Evolutionary conservation across 2,888 invertebrate species (phyloP).

Genomic region (Noctua comes): DNA sequence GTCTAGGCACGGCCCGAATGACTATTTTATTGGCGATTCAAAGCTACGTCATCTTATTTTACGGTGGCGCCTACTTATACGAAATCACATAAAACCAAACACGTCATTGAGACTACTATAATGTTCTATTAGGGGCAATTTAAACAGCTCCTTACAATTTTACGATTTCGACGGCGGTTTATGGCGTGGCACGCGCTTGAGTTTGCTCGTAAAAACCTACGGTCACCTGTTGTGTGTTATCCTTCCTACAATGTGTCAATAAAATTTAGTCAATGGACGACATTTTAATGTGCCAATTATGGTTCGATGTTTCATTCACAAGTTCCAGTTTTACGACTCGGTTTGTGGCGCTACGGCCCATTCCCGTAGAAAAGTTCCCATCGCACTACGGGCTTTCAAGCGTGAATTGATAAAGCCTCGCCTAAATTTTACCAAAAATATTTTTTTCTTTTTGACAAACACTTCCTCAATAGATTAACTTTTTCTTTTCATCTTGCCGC

Average conservation of each 20-base stretch:
- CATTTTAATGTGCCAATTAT: slow-evolving; percentile 86
- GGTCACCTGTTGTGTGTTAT: slow-evolving; percentile 88
- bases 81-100: slow-evolving; percentile 84
- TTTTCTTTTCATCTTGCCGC: slow-evolving; percentile 45
- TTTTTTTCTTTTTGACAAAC: slow-evolving; percentile 42
- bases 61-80: slow-evolving; percentile 78
- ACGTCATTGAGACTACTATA: slow-evolving; percentile 83
- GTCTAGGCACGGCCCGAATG: slow-evolving; percentile 66
- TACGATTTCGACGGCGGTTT: slow-evolving; percentile 84
- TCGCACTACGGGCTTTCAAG: slow-evolving; percentile 40
- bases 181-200: slow-evolving; percentile 81
- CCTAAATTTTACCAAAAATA: slow-evolving; percentile 41
- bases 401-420: slow-evolving; percentile 57
- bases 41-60: slow-evolving; percentile 73
- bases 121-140: slow-evolving; percentile 85
- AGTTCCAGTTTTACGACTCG: slow-evolving; percentile 76
- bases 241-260: slow-evolving; percentile 82
- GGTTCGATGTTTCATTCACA: slow-evolving; percentile 83
- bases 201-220: slow-evolving; percentile 85
- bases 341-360: slow-evolving; percentile 68
- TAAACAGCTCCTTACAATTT: slow-evolving; percentile 84
- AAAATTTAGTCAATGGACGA: slow-evolving; percentile 85
- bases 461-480: slow-evolving; percentile 52
- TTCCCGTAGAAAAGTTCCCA: slow-evolving; percentile 65
- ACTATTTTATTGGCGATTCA: slow-evolving; percentile 72